Evolutionary conservation across 2,888 invertebrate genomes (phyloP).

Genomic region (Sycophila texana): DNA sequence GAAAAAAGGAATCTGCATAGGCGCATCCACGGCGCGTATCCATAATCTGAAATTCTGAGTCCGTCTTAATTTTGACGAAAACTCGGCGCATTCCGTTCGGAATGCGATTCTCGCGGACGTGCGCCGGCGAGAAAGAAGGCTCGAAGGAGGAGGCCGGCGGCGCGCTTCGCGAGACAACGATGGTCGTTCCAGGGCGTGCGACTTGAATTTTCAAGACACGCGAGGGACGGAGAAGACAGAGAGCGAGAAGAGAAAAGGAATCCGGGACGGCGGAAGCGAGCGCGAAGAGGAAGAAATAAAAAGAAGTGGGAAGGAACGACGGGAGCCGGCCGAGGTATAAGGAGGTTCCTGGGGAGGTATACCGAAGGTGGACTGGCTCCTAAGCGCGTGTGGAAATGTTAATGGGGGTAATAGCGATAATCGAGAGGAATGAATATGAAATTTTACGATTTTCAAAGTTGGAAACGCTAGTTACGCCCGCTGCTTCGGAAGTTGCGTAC

Average conservation of each 20-base stretch:
- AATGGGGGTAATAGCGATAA: too few relatives aligned
- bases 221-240: background rate
- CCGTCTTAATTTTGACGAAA: constrained; percentile 45
- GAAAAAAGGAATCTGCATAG: constrained; percentile 27
- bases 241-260: background rate
- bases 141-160: background rate
- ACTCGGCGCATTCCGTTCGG: constrained; percentile 26
- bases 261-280: too few relatives aligned
- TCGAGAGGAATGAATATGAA: too few relatives aligned
- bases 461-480: too few relatives aligned
- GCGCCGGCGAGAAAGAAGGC: background rate
- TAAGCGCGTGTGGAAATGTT: too few relatives aligned
- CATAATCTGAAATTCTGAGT: constrained; percentile 30
- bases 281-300: too few relatives aligned
- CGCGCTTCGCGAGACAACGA: constrained; percentile 34
- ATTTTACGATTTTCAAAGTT: too few relatives aligned
- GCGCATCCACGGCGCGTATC: background rate
- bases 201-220: constrained; percentile 38
- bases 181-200: constrained; percentile 29
- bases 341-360: too few relatives aligned
- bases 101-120: constrained; percentile 11
- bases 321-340: too few relatives aligned
- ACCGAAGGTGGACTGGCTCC: too few relatives aligned
- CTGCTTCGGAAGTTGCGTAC: too few relatives aligned
- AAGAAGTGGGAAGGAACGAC: too few relatives aligned